Base-by-base conservation (phyloP, 2,797 vertebrate species). In the Prionace glauca region DNA sequence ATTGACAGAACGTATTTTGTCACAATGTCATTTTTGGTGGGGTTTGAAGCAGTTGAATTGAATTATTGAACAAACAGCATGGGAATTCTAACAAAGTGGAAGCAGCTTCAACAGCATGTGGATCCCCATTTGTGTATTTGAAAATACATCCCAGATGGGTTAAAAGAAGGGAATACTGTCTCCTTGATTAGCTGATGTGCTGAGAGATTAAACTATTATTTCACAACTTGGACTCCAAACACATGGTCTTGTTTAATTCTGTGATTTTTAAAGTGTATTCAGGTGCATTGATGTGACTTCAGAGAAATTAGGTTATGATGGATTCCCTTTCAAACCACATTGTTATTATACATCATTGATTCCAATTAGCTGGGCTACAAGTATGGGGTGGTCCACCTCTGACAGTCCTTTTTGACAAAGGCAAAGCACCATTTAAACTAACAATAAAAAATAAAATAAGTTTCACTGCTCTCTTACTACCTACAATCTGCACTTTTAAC, bases 191-290 rank as follows among this genome's bases (percentile, higher is more conserved):
- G 88, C 62, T 91, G 50, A 72, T 50, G 45, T 50, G 69, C 41
- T 32, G 71, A 95, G 93, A 74, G 16, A 95, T 95, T 77, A 95
- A 91, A 56, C 45, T 72, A 77, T 77, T 94, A 95, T 77, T 77
- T 77, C 69, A 56, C 96, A 96, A 97, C 97, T 98, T 98, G 98
- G 97, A 98, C 97, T 97, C 97, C 96, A 97, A 97, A 97, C 96
- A 92, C 98, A 98, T 98, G 98, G 98, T 98, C 98, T 97, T 98
- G 98, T 97, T 96, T 95, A 96, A 16, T 95, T 96, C 96, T 95
- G 96, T 95, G 96, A 96, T 96, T 97, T 96, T 77, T 95, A 77
- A 91, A 91, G 93, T 95, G 69, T 95, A 77, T 77, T 95, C 93
- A 95, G 69, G 29, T 95, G 93, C 69, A 94, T 72, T 69, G 16